Conservation (phyloP, 2,888 invertebrate genomes). For the Mantis religiosa region DNA sequence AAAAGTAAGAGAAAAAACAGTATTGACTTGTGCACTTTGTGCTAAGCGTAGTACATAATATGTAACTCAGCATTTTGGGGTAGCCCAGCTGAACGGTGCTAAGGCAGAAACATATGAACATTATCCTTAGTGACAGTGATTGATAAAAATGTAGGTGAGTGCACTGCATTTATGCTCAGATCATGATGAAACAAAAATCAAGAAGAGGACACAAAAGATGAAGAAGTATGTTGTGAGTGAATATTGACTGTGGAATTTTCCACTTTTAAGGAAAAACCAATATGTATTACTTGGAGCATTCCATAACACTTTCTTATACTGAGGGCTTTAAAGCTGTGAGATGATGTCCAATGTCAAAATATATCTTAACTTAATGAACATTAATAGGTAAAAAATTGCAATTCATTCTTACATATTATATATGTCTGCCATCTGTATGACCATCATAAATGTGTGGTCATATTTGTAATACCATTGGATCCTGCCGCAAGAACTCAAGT, state of each 20-base stretch:
- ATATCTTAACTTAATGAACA: background rate
- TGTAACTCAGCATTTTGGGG: background rate
- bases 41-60: background rate
- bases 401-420: constrained; percentile 18
- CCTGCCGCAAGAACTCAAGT: background rate
- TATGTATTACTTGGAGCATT: background rate
- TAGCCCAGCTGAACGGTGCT: background rate
- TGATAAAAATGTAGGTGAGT: background rate
- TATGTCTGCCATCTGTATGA: constrained; percentile 9
- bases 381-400: background rate
- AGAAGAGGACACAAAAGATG: background rate
- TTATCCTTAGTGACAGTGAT: background rate
- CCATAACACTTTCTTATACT: background rate
- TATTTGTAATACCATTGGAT: background rate
- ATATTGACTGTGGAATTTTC: background rate
- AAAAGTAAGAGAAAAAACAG: no score
- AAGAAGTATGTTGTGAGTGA: background rate
- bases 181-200: background rate
- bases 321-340: background rate
- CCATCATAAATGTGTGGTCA: background rate
- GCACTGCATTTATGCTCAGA: background rate
- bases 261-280: background rate
- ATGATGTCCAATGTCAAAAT: background rate
- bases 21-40: background rate
- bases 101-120: background rate